Evolutionary conservation across 2,888 invertebrate genomes (phyloP).

Genomic region (Adelphocoris suturalis): DNA sequence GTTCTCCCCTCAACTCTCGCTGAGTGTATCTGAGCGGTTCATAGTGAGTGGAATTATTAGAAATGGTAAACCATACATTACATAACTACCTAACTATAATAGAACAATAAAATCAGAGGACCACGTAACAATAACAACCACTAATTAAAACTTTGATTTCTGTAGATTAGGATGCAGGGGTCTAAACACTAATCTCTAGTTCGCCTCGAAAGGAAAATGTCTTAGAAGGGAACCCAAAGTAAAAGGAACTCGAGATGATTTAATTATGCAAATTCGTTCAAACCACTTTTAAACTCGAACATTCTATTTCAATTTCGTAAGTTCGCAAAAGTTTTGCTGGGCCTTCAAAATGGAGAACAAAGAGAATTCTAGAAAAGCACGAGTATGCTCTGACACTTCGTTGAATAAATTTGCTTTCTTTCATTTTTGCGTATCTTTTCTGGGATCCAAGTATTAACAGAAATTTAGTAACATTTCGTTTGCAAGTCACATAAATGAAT

Average conservation of each 20-base stretch:
- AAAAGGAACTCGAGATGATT: neutral
- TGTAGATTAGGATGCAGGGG: too few relatives aligned
- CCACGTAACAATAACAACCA: too few relatives aligned
- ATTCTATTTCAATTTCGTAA: neutral
- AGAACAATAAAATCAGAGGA: too few relatives aligned
- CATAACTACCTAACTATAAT: too few relatives aligned
- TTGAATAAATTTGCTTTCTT: neutral
- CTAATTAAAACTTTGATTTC: too few relatives aligned
- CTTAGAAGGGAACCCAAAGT: too few relatives aligned
- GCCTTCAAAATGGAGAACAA: neutral
- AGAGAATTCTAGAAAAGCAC: neutral
- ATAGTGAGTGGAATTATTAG: too few relatives aligned
- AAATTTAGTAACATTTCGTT: too few relatives aligned
- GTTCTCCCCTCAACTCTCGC: too few relatives aligned
- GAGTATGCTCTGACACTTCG: constrained; percentile 7
- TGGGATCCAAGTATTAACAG: neutral
- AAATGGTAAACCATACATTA: too few relatives aligned
- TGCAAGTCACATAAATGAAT: too few relatives aligned
- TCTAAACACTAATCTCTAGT: neutral
- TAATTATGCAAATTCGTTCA: neutral
- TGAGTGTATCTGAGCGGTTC: too few relatives aligned
- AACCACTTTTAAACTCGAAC: neutral
- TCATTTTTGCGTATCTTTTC: neutral
- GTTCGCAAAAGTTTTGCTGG: neutral
- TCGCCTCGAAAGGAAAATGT: neutral